phyloP scores from a whole-genome alignment of 2,888 invertebrate genomes.

The Aporophyla lueneburgensis region DNA sequence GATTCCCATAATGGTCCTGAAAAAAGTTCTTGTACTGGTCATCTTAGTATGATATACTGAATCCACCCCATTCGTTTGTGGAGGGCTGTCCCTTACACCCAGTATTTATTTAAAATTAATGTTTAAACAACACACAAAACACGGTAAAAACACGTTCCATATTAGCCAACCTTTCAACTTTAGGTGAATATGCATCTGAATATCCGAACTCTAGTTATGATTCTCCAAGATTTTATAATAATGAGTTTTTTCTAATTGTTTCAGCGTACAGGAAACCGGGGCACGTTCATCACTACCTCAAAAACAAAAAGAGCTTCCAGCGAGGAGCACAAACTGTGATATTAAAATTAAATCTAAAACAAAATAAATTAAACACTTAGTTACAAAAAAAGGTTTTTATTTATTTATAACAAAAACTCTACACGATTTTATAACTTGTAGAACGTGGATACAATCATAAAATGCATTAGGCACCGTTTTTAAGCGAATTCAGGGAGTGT shows the following conservation, averaged over 20 bases:
- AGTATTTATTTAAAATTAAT: too few species aligned
- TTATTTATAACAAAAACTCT: constrained; percentile 16
- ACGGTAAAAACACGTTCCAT: too few species aligned
- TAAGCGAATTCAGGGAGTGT: background rate
- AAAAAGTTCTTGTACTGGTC: too few species aligned
- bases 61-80: too few species aligned
- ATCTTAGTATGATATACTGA: too few species aligned
- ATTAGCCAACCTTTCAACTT: too few species aligned
- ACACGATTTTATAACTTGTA: constrained; percentile 29
- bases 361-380: background rate
- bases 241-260: constrained; percentile 16
- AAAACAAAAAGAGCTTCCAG: constrained; percentile 12
- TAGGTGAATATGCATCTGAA: too few species aligned
- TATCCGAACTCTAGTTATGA: too few species aligned
- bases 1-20: too few species aligned
- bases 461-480: background rate
- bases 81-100: too few species aligned
- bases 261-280: constrained; percentile 37
- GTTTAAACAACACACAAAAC: too few species aligned
- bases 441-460: background rate
- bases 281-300: background rate
- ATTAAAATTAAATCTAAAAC: constrained; percentile 37
- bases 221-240: background rate
- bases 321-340: constrained; percentile 53
- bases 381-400: constrained; percentile 6